phyloP scores from a whole-genome alignment of 2,888 invertebrate genomes.

The Melolontha melolontha region DNA sequence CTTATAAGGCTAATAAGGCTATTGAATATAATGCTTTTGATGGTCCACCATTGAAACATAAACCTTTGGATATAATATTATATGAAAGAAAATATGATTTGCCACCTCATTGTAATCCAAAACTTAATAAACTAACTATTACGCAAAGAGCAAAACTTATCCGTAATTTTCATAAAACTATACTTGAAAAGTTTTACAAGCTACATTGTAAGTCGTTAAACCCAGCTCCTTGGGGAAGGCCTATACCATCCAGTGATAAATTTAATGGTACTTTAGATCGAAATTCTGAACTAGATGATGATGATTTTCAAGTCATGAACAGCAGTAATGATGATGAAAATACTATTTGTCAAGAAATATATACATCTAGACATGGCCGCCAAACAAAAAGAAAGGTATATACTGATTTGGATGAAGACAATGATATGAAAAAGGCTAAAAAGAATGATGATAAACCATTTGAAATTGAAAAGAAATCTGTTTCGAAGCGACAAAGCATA shows the following conservation, averaged over 20 bases:
- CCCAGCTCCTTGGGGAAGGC: constrained; percentile 44
- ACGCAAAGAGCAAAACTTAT: constrained; percentile 42
- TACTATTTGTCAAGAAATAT: constrained; percentile 36
- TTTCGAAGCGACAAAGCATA: constrained; percentile 16
- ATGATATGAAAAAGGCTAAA: constrained; percentile 38
- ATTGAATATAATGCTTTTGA: constrained; percentile 43
- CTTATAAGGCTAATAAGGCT: constrained; percentile 1
- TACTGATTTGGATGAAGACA: constrained; percentile 39
- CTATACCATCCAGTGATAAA: constrained; percentile 38
- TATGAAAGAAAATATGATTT: constrained; percentile 42
- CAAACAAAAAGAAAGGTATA: constrained; percentile 48
- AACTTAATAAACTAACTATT: constrained; percentile 39
- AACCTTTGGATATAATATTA: constrained; percentile 39
- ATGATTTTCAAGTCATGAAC: constrained; percentile 27
- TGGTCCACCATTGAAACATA: constrained; percentile 41
- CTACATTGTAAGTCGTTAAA: constrained; percentile 41
- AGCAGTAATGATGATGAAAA: constrained; percentile 22
- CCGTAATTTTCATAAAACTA: constrained; percentile 39
- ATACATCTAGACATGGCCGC: constrained; percentile 41
- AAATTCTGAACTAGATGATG: constrained; percentile 17
- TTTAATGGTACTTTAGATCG: constrained; percentile 44
- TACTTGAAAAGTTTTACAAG: constrained; percentile 40
- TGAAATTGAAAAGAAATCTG: constrained; percentile 20
- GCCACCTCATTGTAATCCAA: constrained; percentile 45
- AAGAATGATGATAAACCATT: constrained; percentile 40